A percentile compares a stretch with the other conserved stretches of the same genome.
Evolutionary conservation across 2,888 invertebrate species (phyloP).

Genomic region (Thera obeliscata): DNA sequence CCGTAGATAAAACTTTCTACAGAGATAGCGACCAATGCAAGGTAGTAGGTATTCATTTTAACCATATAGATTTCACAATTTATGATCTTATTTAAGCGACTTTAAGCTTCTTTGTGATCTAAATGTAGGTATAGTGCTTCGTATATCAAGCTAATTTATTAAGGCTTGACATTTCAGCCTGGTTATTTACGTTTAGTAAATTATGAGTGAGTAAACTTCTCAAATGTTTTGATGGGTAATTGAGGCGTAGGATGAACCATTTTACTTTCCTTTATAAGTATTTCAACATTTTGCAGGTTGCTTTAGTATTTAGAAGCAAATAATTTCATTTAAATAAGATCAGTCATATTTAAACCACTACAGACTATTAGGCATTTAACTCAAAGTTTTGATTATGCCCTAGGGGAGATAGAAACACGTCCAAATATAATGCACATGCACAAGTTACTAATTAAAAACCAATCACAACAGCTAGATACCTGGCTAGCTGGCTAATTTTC

Average conservation of each 20-base stretch:
- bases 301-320: not conserved
- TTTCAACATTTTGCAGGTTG: not conserved
- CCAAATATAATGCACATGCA: too few species aligned
- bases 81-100: constrained; percentile 28
- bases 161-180: constrained; percentile 11
- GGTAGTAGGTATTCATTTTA: constrained; percentile 1
- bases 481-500: too few species aligned
- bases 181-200: constrained; percentile 1
- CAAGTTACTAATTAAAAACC: too few species aligned
- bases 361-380: too few species aligned
- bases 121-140: constrained; percentile 17
- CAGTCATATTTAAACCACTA: too few species aligned
- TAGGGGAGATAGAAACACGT: too few species aligned
- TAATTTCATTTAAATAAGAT: too few species aligned
- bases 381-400: too few species aligned
- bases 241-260: constrained; percentile 4
- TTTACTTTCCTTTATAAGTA: not conserved
- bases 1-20: too few species aligned
- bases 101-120: constrained; percentile 16
- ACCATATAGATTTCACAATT: constrained; percentile 31
- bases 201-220: constrained; percentile 1
- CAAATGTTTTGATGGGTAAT: not conserved
- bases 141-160: constrained; percentile 22
- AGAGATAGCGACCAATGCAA: too few species aligned
- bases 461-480: too few species aligned